Conservation (phyloP, 2,888 invertebrate genomes). For the Pyrocoelia pectoralis region DNA sequence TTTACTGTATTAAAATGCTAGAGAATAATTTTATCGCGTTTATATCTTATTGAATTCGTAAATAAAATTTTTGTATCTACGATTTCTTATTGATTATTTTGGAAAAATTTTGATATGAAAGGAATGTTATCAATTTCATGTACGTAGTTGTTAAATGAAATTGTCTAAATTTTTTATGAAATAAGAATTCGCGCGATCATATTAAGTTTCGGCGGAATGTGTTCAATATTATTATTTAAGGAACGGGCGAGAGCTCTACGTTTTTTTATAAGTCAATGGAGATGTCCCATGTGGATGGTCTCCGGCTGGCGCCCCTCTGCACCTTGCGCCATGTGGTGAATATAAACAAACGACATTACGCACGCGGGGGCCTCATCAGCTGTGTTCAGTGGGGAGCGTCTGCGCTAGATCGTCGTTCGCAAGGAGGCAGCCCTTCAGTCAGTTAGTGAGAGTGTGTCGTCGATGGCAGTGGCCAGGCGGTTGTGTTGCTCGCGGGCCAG, state of each 20-base stretch:
- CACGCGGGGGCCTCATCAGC: conserved; percentile 61
- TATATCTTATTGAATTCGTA: too few relatives aligned
- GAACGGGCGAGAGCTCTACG: conserved; percentile 12
- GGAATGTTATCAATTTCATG: too few relatives aligned
- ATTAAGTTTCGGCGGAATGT: too few relatives aligned
- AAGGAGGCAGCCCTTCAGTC: conserved; percentile 47
- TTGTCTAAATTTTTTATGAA: too few relatives aligned
- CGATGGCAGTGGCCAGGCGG: conserved; percentile 61
- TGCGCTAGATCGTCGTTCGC: conserved; percentile 38
- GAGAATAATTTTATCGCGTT: too few relatives aligned
- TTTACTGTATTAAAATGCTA: too few relatives aligned
- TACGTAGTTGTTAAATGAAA: too few relatives aligned
- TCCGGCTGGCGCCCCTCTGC: conserved; percentile 51
- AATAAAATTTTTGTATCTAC: too few relatives aligned
- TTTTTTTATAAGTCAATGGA: conserved; percentile 35
- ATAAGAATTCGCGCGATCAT: too few relatives aligned
- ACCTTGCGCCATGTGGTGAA: conserved; percentile 63
- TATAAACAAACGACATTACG: conserved; percentile 63
- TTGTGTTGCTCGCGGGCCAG: conserved; percentile 61
- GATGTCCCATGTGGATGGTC: conserved; percentile 39
- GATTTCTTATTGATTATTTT: too few relatives aligned
- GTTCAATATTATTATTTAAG: too few relatives aligned
- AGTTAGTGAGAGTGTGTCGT: conserved; percentile 56
- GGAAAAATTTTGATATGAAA: too few relatives aligned
- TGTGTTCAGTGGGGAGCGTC: conserved; percentile 46